Conservation (phyloP, 2,113 vertebrate genomes). For the Callochromis pleurospilus region DNA sequence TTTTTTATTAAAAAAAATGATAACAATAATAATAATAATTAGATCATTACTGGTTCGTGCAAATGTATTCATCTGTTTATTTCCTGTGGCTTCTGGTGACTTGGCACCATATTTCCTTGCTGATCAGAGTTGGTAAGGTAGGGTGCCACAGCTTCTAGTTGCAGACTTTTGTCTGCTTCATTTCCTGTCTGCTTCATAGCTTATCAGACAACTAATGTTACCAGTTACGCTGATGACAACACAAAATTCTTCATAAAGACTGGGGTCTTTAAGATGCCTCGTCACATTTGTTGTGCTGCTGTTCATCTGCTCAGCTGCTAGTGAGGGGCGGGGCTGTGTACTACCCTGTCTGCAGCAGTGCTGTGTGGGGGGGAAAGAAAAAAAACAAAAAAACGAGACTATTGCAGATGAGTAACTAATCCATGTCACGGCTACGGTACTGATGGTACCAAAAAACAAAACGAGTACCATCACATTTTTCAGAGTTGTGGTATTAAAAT, state of each 20-base stretch:
- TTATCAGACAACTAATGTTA: not conserved
- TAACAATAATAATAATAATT: not conserved
- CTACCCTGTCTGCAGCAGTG: not conserved
- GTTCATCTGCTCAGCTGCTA: not conserved
- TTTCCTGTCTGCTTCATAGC: not conserved
- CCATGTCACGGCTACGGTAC: not conserved
- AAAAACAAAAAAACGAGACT: rapidly evolving
- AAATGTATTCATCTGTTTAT: not conserved
- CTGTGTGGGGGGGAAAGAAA: rapidly evolving
- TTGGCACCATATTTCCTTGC: not conserved
- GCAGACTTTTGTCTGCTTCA: not conserved
- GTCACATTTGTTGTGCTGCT: not conserved
- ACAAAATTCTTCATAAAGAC: not conserved
- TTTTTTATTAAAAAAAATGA: rapidly evolving
- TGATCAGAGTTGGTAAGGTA: not conserved
- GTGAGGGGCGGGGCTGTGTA: not conserved
- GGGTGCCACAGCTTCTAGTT: not conserved
- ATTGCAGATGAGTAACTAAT: not conserved
- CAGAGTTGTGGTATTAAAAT: not conserved
- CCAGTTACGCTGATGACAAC: not conserved
- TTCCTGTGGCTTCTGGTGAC: not conserved
- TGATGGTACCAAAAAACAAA: not conserved
- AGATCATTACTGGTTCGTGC: not conserved
- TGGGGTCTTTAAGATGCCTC: not conserved
- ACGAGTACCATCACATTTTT: not conserved